Evolutionary conservation across 2,888 invertebrate species (phyloP).

Genomic region (Mechanitis mazaeus): DNA sequence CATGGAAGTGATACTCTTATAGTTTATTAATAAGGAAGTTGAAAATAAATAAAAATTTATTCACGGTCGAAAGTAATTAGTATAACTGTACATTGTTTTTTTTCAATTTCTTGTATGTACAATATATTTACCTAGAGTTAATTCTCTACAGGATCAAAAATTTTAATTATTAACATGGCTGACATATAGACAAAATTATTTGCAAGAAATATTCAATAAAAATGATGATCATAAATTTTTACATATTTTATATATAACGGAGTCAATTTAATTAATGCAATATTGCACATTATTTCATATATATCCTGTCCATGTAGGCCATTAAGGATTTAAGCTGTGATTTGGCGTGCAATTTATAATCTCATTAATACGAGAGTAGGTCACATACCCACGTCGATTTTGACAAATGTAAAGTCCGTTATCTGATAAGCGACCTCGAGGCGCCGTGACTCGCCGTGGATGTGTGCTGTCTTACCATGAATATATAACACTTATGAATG

Average conservation of each 20-base stretch:
- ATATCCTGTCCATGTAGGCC: conserved; percentile 1
- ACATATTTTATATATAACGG: background rate
- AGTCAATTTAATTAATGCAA: background rate
- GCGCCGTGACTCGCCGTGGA: conserved; percentile 25
- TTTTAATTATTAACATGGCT: too few species aligned
- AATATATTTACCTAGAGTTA: too few species aligned
- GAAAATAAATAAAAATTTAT: too few species aligned
- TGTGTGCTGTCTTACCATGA: background rate
- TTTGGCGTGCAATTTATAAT: conserved; percentile 19
- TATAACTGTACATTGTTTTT: too few species aligned
- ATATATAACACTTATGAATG: background rate
- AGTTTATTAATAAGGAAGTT: too few species aligned
- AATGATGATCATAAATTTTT: too few species aligned
- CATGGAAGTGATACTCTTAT: too few species aligned
- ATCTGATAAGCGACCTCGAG: conserved; percentile 24
- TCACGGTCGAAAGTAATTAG: too few species aligned
- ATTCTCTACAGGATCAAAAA: too few species aligned
- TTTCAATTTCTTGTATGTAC: too few species aligned
- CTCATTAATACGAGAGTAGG: conserved; percentile 25
- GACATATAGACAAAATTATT: too few species aligned
- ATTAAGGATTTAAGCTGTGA: conserved; percentile 20
- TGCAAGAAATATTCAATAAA: too few species aligned
- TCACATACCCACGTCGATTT: conserved; percentile 32
- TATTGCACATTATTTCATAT: background rate
- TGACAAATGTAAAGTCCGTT: conserved; percentile 30